A percentile compares a stretch with the other conserved stretches of the same genome.
Evolutionary conservation across 2,797 vertebrate species (phyloP).

Genomic region (Rhyacichthys aspro): DNA sequence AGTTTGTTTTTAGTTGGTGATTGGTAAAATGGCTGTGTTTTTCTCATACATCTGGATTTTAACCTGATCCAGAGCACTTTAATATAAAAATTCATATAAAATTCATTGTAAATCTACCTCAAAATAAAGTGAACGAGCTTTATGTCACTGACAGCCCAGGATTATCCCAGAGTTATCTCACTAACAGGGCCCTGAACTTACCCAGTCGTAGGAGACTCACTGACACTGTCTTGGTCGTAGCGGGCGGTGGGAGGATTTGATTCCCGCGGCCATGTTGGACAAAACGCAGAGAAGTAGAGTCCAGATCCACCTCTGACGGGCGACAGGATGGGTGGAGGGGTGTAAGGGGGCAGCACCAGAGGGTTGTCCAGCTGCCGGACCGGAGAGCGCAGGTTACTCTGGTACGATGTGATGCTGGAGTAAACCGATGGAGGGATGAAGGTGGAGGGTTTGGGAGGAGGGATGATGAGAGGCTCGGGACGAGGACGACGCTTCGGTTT

Average conservation of each 20-base stretch:
- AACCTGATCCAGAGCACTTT: no score
- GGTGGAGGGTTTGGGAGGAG: slow-evolving; percentile 91
- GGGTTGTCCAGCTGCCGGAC: slow-evolving; percentile 82
- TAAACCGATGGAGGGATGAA: slow-evolving; percentile 92
- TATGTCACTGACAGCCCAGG: no score
- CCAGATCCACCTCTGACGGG: slow-evolving; percentile 90
- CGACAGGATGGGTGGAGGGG: slow-evolving; percentile 87
- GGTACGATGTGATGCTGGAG: slow-evolving; percentile 90
- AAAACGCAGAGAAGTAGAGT: slow-evolving; percentile 89
- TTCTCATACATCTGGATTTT: no score
- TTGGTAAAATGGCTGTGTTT: no score
- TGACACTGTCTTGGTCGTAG: slow-evolving; percentile 86
- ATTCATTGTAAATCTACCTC: no score
- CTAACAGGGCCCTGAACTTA: no score
- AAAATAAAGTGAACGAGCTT: no score
- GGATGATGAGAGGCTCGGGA: slow-evolving; percentile 98
- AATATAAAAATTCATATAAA: no score
- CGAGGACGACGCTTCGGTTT: slow-evolving; percentile 91
- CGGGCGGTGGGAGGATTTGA: slow-evolving; percentile 84
- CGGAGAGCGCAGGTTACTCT: slow-evolving; percentile 94
- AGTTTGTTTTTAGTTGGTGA: no score
- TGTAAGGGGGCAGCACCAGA: slow-evolving; percentile 73
- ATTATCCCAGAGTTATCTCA: no score
- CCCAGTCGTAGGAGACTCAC: slow-evolving; percentile 87
- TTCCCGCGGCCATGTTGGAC: slow-evolving; percentile 79